Evolutionary conservation across 2,113 vertebrate species (phyloP).

Genomic region (Marcusenius ussheri): DNA sequence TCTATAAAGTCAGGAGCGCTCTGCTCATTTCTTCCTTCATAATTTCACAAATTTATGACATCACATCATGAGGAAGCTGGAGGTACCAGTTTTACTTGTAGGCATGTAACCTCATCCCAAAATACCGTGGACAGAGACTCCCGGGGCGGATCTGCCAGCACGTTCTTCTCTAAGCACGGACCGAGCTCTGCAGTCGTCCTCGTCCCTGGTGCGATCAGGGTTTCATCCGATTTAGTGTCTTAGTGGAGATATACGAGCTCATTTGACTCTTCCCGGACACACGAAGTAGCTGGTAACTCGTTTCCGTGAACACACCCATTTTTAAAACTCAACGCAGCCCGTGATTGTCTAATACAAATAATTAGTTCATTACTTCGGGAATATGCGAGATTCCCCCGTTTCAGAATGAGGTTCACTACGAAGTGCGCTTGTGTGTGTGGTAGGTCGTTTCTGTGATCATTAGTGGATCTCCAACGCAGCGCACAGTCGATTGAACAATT

Average conservation of each 20-base stretch:
- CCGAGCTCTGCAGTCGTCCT: background rate
- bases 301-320: background rate
- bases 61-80: background rate
- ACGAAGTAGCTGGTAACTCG: background rate
- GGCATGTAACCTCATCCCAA: background rate
- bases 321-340: background rate
- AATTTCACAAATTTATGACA: background rate
- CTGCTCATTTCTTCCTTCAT: background rate
- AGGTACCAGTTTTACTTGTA: background rate
- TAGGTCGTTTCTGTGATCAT: background rate
- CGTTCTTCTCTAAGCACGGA: background rate
- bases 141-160: background rate
- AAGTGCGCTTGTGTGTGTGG: background rate
- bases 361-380: background rate
- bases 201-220: constrained; percentile 27
- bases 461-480: background rate
- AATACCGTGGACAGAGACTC: background rate
- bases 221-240: constrained; percentile 63
- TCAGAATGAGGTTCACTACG: background rate
- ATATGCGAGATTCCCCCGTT: background rate
- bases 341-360: background rate
- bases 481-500: background rate
- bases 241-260: constrained; percentile 51
- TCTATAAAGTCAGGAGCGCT: background rate
- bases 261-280: background rate